phyloP scores from a whole-genome alignment of 2,888 invertebrate genomes.

The Cyclophora albipunctata region DNA sequence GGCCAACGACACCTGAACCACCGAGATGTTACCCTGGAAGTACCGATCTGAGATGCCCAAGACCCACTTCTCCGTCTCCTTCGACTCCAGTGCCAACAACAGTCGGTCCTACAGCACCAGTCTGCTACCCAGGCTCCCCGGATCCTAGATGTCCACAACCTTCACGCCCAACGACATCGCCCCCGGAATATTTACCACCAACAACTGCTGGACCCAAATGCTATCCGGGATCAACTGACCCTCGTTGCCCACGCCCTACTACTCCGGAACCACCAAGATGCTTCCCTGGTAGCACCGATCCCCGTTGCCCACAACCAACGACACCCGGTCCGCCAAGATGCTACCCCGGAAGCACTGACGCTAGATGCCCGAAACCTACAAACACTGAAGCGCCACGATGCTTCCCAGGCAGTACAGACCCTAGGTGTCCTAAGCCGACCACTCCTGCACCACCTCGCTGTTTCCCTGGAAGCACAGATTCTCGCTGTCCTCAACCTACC shows the following conservation, averaged over 20 bases:
- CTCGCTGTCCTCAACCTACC: constrained; percentile 24
- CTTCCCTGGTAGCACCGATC: constrained; percentile 18
- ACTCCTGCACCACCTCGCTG: constrained; percentile 23
- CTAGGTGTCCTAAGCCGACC: constrained; percentile 35
- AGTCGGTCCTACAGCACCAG: constrained; percentile 14
- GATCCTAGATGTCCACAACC: constrained; percentile 16
- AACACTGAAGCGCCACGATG: constrained; percentile 24
- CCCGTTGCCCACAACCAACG: constrained; percentile 27
- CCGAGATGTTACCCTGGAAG: constrained; percentile 25
- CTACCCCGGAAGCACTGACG: constrained; percentile 11
- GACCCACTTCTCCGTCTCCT: constrained; percentile 6
- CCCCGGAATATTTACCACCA: constrained; percentile 24
- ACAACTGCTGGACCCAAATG: constrained; percentile 5
- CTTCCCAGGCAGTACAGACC: constrained; percentile 39
- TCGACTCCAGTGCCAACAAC: constrained; percentile 16
- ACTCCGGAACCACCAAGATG: constrained; percentile 10
- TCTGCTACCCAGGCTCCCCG: constrained; percentile 17
- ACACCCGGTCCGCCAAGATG: constrained; percentile 14
- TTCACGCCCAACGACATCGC: constrained; percentile 18
- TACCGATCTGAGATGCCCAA: constrained; percentile 31
- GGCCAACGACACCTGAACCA: constrained; percentile 27
- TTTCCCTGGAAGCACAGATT: constrained; percentile 40
- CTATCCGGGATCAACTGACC: constrained; percentile 7
- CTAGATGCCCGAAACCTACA: constrained; percentile 6
- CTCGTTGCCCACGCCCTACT: constrained; percentile 9